Evolutionary conservation across 2,113 vertebrate species (phyloP), one percentile per base, ranked within the genome.

Genomic region (Podarcis raffonei): DNA sequence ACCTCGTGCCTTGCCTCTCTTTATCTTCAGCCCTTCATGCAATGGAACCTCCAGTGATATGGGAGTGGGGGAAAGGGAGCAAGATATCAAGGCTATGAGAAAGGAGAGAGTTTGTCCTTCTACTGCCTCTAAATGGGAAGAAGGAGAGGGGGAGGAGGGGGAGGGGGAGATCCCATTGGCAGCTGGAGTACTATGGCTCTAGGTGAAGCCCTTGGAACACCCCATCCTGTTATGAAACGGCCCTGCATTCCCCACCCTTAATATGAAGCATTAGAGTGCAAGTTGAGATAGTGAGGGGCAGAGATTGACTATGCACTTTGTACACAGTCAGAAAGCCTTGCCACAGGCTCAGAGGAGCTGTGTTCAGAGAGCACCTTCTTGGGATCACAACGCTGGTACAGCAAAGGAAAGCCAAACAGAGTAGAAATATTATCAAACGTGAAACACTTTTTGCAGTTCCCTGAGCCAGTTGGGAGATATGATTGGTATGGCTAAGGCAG

Each of bases 371-470:
- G 37, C 5, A 35, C 12, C 32, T 77, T 4, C 75, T n/a, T 76
- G 85, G 85, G 84, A 25, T 84, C 85, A 85, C 90, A 93, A 59
- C 77, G 25, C 37, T 69, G 35, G 81, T 68, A 6, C 25, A 37
- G 62, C 35, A 39, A 68, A 68, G 62, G 27, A 68, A 39, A 68
- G 57, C 1, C 65, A 37, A 92, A 42, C 68, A 71, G 59, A 91
- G 77, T 72, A 81, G 66, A 84, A 77, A 42, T 35, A 83, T 91
- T 94, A 94, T 86, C 42, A 20, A 92, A 90, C 9, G 42, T 59
- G 92, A 13, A 92, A 94, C 75, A 53, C 25, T 81, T 90, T 94
- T 90, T 66, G 62, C 39, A 92, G 91, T 74, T 89, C 84, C 78
- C 15, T 80, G 88, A 89, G 92, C 15, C 2, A 89, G 83, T 88